Evolutionary conservation across 2,797 vertebrate species (phyloP).

Genomic region (Rhinoraja longicauda): DNA sequence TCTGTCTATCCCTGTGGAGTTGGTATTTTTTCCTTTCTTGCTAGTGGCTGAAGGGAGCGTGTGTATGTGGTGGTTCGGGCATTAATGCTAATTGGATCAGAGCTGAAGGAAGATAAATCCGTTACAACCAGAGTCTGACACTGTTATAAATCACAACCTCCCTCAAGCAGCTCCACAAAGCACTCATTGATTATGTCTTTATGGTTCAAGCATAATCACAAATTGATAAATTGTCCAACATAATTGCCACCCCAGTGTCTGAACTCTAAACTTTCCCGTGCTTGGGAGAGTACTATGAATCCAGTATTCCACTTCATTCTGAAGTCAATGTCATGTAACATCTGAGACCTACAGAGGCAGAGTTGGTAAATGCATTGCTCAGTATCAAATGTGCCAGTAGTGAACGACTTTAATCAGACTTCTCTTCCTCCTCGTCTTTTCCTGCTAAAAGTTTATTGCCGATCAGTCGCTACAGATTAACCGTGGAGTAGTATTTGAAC

Average conservation of each 20-base stretch:
- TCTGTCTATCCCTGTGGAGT: no score
- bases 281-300: neutral
- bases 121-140: neutral
- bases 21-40: neutral
- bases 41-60: neutral
- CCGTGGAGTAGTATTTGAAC: neutral
- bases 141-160: neutral
- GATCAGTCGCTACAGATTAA: neutral
- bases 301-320: neutral
- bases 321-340: neutral
- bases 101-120: neutral
- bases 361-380: neutral
- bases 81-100: neutral
- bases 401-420: neutral
- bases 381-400: neutral
- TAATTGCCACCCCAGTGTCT: neutral
- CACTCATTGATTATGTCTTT: neutral
- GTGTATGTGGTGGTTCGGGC: neutral
- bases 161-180: neutral
- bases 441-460: neutral
- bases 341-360: neutral
- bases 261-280: neutral
- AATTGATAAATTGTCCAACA: conserved; percentile 18
- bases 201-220: neutral
- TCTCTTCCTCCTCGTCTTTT: neutral